Percentiles rank a stretch among this genome's conserved stretches.
Evolutionary conservation across 2,113 vertebrate genomes (phyloP).

Genomic region (Callithrix jacchus): DNA sequence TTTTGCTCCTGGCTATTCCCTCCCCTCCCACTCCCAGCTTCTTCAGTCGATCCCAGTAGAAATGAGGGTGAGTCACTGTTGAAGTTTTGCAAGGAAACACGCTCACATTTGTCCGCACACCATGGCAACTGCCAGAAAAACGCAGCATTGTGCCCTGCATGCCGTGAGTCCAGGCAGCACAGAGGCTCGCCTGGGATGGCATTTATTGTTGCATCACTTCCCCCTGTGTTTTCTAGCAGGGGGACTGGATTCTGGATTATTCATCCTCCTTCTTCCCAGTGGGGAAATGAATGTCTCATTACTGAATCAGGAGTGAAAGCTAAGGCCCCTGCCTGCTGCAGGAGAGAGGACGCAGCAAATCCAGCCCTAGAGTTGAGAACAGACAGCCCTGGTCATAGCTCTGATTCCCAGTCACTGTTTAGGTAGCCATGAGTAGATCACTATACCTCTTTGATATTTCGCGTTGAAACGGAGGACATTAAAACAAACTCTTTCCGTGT

Average conservation of each 20-base stretch:
- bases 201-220: not conserved
- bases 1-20: not conserved
- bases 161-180: not conserved
- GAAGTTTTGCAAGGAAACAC: conserved; percentile 53
- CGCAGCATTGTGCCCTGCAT: not conserved
- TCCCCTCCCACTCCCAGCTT: not conserved
- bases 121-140: not conserved
- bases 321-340: not conserved
- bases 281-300: not conserved
- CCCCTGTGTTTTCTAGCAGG: not conserved
- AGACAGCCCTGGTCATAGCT: not conserved
- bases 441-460: not conserved
- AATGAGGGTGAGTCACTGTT: conserved; percentile 39
- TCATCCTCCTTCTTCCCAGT: not conserved
- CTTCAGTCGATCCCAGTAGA: not conserved
- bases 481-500: not conserved
- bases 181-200: not conserved
- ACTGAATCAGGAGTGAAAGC: not conserved
- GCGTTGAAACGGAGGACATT: no score
- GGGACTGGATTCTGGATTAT: not conserved
- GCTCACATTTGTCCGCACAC: conserved; percentile 7
- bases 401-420: not conserved
- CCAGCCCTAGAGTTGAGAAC: not conserved
- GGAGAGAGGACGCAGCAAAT: not conserved
- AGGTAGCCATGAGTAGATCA: not conserved